Conservation (phyloP, 2,888 invertebrate genomes). For the Cheilosia pagana region DNA sequence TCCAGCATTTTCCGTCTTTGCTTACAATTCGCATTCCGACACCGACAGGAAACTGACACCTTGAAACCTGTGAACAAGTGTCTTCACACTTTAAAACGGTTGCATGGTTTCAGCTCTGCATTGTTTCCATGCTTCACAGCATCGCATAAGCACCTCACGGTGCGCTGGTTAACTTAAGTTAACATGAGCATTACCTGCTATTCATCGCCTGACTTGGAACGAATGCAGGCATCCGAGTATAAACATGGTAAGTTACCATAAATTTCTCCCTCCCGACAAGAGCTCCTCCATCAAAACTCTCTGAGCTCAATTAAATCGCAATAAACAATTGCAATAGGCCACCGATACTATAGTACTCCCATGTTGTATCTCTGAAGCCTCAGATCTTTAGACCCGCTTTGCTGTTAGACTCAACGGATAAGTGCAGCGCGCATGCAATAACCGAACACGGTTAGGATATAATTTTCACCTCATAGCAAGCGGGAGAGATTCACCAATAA, state of each 20-base stretch:
- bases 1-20: background rate
- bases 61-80: conserved; percentile 36
- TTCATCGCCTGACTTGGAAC: conserved; percentile 1
- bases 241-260: conserved; percentile 17
- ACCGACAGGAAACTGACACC: conserved; percentile 61
- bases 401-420: conserved; percentile 9
- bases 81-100: conserved; percentile 72
- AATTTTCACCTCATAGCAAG: conserved; percentile 71
- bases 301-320: conserved; percentile 61
- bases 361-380: background rate
- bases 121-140: conserved; percentile 58
- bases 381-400: conserved; percentile 6
- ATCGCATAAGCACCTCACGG: conserved; percentile 30
- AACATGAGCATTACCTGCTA: conserved; percentile 61
- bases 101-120: conserved; percentile 58
- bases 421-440: conserved; percentile 35
- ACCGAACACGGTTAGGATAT: conserved; percentile 52
- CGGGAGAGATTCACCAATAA: conserved; percentile 65
- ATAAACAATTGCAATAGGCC: conserved; percentile 48
- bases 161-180: conserved; percentile 19
- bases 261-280: conserved; percentile 12
- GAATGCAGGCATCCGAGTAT: background rate
- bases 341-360: background rate
- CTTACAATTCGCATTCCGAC: background rate
- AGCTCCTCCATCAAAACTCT: conserved; percentile 34